Base-by-base conservation (phyloP, 2,888 invertebrate species). In the Hartigia nigra region DNA sequence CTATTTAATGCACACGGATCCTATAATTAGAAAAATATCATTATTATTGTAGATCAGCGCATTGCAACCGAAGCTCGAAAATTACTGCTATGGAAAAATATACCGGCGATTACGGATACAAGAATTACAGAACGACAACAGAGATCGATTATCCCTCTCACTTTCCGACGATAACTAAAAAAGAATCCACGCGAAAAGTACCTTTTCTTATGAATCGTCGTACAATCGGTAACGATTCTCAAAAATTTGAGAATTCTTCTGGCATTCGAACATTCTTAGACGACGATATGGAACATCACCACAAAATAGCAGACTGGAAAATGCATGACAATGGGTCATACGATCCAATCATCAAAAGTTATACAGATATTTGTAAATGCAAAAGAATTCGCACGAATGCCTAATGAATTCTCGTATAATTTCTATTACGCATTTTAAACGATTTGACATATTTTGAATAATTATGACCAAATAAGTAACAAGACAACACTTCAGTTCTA, bases 151-250 rank as follows among this genome's bases (percentile, higher is more conserved):
- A 82, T 74, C 84, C 83, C 34, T 79, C 77, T 9, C 84, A 83
- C 36, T 82, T 82, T 78, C 80, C 84, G 5, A 77, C 79, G 12
- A 87, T 78, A 72, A 74, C 81, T 3, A 76, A 36, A 78, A 80
- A 81, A 14, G 72, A 69, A 5, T 74, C 84, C 12, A 78, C 81
- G 3, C 78, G 81, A 1, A 83, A 87, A 11, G 81, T 79, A 72
- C 86, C 88, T 1, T 87, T 87, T 85, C 77, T 86, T 12, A 74
- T 88, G 35, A 84, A 88, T 80, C 85, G 89, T 12, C 83, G 87
- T 31, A 87, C 86, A 5, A 77, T 86, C 31, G 85, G 88, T n/a
- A 87, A 86, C 74, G 82, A 39, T 72, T 81, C 78, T 4, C 69
- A 84, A 12, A 82, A 84, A 69, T 80, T 89, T 11, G 85, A 82